These are phyloP conservation scores for Actias luna DNA, from an alignment of 2,888 invertebrate species.

Conservation along the genomic window DNA sequence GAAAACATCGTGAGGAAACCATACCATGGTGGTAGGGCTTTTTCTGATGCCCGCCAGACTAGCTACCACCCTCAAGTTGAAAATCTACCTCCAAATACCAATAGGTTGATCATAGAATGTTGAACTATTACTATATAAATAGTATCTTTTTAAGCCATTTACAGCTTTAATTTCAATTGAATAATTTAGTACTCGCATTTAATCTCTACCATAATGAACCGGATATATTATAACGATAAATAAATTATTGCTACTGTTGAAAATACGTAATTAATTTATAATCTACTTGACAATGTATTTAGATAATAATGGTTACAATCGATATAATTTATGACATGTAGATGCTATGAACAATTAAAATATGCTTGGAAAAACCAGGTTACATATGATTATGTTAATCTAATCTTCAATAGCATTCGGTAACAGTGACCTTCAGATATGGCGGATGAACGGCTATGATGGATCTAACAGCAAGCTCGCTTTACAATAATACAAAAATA, in stretches of 20 bases:
- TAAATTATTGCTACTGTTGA: not conserved
- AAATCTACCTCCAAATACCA: no score
- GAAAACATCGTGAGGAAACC: no score
- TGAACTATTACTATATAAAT: no score
- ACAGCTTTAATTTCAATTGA: not conserved
- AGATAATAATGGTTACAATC: constrained; percentile 4
- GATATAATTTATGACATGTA: not conserved
- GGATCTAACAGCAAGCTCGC: not conserved
- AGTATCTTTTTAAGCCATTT: not conserved
- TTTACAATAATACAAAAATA: not conserved
- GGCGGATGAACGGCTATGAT: not conserved
- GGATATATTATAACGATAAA: not conserved
- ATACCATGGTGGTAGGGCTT: no score
- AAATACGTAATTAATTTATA: not conserved
- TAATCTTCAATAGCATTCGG: not conserved
- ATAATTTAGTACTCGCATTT: not conserved
- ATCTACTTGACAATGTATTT: constrained; percentile 2
- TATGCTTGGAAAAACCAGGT: constrained; percentile 8
- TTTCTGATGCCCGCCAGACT: no score
- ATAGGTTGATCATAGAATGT: no score
- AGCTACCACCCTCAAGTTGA: no score
- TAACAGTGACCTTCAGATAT: not conserved
- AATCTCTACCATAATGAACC: not conserved
- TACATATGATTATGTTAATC: constrained; percentile 1
- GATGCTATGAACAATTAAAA: constrained; percentile 2